Evolutionary conservation across 2,888 invertebrate species (phyloP).

Genomic region (Coelinius sp.): DNA sequence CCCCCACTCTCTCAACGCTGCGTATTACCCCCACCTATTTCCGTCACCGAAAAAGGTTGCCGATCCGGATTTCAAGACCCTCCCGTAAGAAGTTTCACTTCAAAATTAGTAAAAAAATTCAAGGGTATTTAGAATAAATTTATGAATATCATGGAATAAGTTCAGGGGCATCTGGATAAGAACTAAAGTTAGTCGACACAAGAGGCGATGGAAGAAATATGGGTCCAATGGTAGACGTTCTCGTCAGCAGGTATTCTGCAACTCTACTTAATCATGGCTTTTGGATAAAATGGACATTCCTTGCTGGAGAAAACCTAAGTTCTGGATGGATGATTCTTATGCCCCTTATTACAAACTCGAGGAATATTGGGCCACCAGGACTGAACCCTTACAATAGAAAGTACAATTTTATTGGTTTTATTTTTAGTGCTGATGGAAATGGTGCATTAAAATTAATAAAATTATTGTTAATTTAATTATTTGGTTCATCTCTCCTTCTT

Average conservation of each 20-base stretch:
- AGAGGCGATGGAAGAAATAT: conserved; percentile 84
- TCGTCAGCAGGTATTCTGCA: conserved; percentile 87
- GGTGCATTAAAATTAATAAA: no score
- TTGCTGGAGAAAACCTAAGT: conserved; percentile 86
- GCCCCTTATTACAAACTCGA: conserved; percentile 88
- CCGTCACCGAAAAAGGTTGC: no score
- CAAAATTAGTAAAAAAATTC: no score
- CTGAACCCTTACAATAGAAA: conserved; percentile 71
- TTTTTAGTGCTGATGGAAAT: no score
- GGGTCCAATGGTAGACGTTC: conserved; percentile 74
- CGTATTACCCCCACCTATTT: no score
- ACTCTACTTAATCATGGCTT: conserved; percentile 81
- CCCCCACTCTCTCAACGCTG: no score
- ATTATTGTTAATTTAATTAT: no score
- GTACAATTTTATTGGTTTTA: conserved; percentile 18
- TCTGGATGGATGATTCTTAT: conserved; percentile 93
- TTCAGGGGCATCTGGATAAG: conserved; percentile 91
- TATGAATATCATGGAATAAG: no score
- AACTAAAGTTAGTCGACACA: conserved; percentile 82
- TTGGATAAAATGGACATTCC: conserved; percentile 93
- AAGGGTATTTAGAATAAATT: no score
- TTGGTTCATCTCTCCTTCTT: no score
- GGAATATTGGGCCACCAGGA: conserved; percentile 78
- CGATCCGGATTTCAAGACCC: no score
- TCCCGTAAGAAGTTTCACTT: no score